phyloP scores from a whole-genome alignment of 2,113 vertebrate species.

The Gymnogyps californianus region DNA sequence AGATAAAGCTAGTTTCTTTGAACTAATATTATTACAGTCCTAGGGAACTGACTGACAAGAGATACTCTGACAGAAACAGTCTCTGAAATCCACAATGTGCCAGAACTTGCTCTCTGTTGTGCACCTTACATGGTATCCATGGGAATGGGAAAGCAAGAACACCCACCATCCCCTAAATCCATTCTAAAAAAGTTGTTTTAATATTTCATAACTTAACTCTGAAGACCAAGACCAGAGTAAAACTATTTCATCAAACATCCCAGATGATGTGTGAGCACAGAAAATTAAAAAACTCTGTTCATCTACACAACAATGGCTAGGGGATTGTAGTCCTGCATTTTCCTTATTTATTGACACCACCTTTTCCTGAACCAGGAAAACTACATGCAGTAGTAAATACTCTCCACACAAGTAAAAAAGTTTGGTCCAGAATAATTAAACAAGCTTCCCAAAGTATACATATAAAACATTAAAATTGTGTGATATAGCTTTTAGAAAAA shows the following conservation, averaged over 20 bases:
- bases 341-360: not conserved
- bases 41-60: not conserved
- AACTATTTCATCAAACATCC: not conserved
- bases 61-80: not conserved
- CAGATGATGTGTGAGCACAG: not conserved
- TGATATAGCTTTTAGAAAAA: not conserved
- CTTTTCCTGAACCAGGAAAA: not conserved
- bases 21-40: slow-evolving; percentile 28
- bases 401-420: not conserved
- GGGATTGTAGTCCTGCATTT: not conserved
- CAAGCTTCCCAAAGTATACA: not conserved
- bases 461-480: not conserved
- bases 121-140: not conserved
- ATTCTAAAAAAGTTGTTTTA: not conserved
- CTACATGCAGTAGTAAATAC: not conserved
- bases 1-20: slow-evolving; percentile 16
- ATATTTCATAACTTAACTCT: not conserved
- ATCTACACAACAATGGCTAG: not conserved
- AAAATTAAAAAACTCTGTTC: not conserved
- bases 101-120: not conserved
- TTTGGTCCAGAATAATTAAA: not conserved
- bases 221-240: not conserved
- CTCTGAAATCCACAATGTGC: not conserved
- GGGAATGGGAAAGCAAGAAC: not conserved
- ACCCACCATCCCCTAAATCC: not conserved